Conservation (phyloP, 2,113 vertebrate genomes). For the Notothenia coriiceps region DNA sequence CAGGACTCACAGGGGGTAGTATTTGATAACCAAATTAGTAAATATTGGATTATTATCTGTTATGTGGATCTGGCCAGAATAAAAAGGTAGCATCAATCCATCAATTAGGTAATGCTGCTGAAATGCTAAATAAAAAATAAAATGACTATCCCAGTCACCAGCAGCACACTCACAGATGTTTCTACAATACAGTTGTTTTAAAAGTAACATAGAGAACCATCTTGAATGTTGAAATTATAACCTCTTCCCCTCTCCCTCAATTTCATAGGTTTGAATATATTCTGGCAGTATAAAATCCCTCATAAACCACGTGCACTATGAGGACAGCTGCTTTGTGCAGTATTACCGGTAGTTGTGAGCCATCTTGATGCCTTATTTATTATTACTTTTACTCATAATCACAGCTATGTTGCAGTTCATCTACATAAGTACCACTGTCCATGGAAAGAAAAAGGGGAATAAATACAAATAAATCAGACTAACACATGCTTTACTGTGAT, state of each 20-base stretch:
- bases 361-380: not conserved
- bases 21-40: conserved; percentile 6
- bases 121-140: not conserved
- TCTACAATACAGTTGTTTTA: not conserved
- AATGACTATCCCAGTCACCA: not conserved
- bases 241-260: not conserved
- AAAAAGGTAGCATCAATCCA: not conserved
- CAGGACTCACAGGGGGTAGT: not conserved
- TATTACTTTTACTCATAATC: not conserved
- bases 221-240: too few species aligned
- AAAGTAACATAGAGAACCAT: too few species aligned
- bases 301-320: not conserved
- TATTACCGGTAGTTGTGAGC: not conserved
- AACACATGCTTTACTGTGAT: not conserved
- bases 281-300: not conserved
- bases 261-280: not conserved
- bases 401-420: too few species aligned
- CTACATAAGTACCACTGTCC: not conserved
- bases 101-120: not conserved
- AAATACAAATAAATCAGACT: not conserved
- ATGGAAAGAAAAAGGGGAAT: not conserved
- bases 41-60: not conserved
- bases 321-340: not conserved
- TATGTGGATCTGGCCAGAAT: conserved; percentile 2
- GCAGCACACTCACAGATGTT: not conserved